phyloP scores from a whole-genome alignment of 1,140 invertebrate genomes.

The Drosophila pectinifera region DNA sequence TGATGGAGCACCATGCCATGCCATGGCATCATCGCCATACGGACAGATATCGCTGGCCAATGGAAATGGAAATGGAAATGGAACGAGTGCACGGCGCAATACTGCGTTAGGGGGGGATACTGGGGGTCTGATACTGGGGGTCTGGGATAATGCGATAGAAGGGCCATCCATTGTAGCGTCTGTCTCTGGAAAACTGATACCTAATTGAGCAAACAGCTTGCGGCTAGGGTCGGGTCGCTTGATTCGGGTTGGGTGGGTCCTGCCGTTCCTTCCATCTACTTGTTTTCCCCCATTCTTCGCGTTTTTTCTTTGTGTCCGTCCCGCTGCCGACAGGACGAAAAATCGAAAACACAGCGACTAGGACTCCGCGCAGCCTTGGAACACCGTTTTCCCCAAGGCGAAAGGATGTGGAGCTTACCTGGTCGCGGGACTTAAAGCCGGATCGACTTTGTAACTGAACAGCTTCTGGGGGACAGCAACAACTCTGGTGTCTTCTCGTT shows the following conservation, averaged over 20 bases:
- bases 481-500: conserved; percentile 1
- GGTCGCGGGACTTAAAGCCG: conserved; percentile 14
- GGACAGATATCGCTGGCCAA: conserved; percentile 16
- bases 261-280: conserved; percentile 11
- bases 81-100: conserved; percentile 16
- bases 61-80: conserved; percentile 21
- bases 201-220: conserved; percentile 73
- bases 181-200: conserved; percentile 68
- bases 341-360: conserved; percentile 72
- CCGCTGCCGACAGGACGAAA: conserved; percentile 58
- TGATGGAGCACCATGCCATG: conserved; percentile 35
- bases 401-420: conserved; percentile 40
- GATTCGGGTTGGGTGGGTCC: conserved; percentile 36
- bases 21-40: conserved; percentile 50
- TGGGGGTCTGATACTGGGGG: background rate
- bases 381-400: background rate
- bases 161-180: conserved; percentile 39
- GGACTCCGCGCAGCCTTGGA: conserved; percentile 24
- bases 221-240: conserved; percentile 41
- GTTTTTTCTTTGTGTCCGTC: conserved; percentile 41
- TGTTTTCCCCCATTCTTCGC: conserved; percentile 27
- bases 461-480: conserved; percentile 1
- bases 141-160: conserved; percentile 26
- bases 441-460: conserved; percentile 13
- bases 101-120: conserved; percentile 3